phyloP scores from a whole-genome alignment of 53 echinoderm and acorn worm genomes.

The Henricia sp. region DNA sequence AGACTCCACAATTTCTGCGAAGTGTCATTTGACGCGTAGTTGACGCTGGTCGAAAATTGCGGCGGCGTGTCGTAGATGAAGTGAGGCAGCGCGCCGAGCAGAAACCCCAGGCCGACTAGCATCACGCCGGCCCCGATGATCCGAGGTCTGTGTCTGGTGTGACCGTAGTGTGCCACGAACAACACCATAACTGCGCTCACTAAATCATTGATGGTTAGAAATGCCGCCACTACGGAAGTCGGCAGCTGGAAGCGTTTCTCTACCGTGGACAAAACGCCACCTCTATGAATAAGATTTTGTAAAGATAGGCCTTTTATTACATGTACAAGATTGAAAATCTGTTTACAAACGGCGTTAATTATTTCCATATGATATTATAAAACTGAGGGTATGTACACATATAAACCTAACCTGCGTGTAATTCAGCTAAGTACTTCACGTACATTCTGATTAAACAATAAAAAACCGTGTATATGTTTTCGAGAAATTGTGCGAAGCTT shows the following conservation, averaged over 20 bases:
- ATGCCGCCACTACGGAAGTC: slow-evolving; percentile 78
- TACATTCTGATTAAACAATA: too few species aligned
- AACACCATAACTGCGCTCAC: slow-evolving; percentile 76
- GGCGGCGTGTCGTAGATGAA: slow-evolving; percentile 75
- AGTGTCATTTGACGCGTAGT: not conserved
- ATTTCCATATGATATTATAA: too few species aligned
- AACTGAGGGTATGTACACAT: too few species aligned
- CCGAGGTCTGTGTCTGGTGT: slow-evolving; percentile 85
- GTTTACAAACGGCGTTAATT: too few species aligned
- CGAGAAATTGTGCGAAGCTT: too few species aligned
- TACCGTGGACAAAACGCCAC: slow-evolving; percentile 75
- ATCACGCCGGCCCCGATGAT: slow-evolving; percentile 61
- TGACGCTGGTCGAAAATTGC: slow-evolving; percentile 1
- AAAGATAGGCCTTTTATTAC: too few species aligned
- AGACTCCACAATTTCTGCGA: not conserved
- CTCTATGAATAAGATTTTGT: too few species aligned
- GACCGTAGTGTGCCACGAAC: slow-evolving; percentile 87
- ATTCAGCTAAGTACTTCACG: too few species aligned
- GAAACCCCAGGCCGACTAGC: slow-evolving; percentile 69
- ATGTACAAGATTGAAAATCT: too few species aligned
- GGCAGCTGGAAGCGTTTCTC: slow-evolving; percentile 92
- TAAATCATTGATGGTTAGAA: slow-evolving; percentile 80
- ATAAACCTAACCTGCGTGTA: too few species aligned
- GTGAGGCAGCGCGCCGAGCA: slow-evolving; percentile 82
- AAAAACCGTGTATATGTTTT: too few species aligned